Base-by-base conservation (phyloP, 2,888 invertebrate species). In the Shargacucullia verbasci region DNA sequence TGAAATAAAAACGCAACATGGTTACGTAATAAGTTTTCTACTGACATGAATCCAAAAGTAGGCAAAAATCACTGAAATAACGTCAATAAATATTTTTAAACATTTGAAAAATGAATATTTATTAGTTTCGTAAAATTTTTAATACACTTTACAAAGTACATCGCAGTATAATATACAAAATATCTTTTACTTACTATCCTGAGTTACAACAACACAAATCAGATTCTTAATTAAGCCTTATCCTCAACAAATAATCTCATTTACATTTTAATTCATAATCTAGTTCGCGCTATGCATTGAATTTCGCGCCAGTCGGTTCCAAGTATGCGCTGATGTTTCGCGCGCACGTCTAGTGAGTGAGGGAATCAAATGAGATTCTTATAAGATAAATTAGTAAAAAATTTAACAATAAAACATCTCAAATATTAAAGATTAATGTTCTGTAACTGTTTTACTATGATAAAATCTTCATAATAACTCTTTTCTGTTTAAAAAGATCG, bases 311-410 rank as follows among this genome's bases (percentile, higher is more conserved):
- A 25, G 29, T 70, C 20, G 20, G 20, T 4, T 20, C 20, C 20
- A 20, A 20, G 20, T 20, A 2, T 20, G 20, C 20, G 20, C 20
- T 4, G 20, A 20, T 20, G 20, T 64, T 69, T 33, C 64, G 70
- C 65, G 70, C 64, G 64, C 64, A 63, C 39, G 44, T 14, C 29
- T 6, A 15, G 64, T 46, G 56, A 67, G 64, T 9, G 10, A 15
- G 27, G 8, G 29, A 47, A 29, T 70, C 64, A 41, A 64, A 2
- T 34, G 44, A 55, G 70, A 70, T 34, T 65, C 64, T 27, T 13
- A 25, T 45, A 34, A 15, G 64, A 43, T 2, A 9, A 63, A n/a
- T 43, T 31, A 1, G 1, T 13, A 11, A 0, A 12, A 31, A 47
- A 14, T 39, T 4, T 6, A 14, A 29, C 20, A 11, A 41, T n/a